Conservation (phyloP, 2,888 invertebrate genomes). For the Acrobasis suavella region DNA sequence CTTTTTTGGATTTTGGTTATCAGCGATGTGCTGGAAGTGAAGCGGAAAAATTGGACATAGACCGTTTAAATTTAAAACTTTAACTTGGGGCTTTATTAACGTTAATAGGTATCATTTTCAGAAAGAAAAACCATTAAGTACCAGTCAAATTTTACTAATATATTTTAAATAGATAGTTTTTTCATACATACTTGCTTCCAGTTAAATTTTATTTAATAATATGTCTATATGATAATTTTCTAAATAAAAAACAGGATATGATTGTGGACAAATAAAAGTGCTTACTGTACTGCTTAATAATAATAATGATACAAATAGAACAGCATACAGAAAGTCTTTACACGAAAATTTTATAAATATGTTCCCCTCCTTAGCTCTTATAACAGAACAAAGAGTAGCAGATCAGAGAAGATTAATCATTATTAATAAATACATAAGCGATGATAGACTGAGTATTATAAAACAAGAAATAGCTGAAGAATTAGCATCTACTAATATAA, state of each 20-base stretch:
- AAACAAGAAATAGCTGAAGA: slow-evolving; percentile 5
- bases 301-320: background rate
- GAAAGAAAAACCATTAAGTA: no score
- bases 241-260: no score
- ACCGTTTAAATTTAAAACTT: no score
- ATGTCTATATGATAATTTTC: no score
- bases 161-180: no score
- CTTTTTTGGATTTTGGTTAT: background rate
- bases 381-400: background rate
- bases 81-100: no score
- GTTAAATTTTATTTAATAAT: no score
- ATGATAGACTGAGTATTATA: slow-evolving; percentile 4
- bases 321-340: background rate
- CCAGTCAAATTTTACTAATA: no score
- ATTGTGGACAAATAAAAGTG: no score
- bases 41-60: background rate
- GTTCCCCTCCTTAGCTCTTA: background rate
- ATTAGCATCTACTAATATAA: background rate
- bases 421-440: slow-evolving; percentile 16
- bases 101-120: no score
- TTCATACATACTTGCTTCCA: no score
- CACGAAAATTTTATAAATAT: slow-evolving; percentile 1
- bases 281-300: no score
- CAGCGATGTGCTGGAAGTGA: background rate
- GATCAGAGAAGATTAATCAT: slow-evolving; percentile 18